A percentile compares a stretch with the other conserved stretches of the same genome.
Conservation (phyloP, 1,140 invertebrate species). For the Drosophila paulistorum region DNA sequence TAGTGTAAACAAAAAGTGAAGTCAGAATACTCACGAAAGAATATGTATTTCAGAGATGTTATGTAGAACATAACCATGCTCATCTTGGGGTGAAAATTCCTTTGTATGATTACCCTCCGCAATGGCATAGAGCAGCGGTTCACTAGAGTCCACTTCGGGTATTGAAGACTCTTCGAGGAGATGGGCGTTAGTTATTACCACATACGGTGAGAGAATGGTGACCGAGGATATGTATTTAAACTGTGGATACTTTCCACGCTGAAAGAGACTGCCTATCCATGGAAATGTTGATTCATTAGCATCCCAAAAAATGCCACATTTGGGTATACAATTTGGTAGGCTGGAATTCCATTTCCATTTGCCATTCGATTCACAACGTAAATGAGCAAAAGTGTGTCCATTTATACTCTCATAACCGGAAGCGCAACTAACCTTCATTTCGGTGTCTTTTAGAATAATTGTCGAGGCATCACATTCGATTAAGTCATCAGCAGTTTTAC, state of each 20-base stretch:
- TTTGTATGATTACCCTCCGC: background rate
- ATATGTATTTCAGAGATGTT: constrained; percentile 21
- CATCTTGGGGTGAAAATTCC: background rate
- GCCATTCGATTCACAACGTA: constrained; percentile 16
- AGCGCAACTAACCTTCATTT: constrained; percentile 36
- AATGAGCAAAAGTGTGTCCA: background rate
- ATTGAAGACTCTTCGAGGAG: background rate
- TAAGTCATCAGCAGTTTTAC: background rate
- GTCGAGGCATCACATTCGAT: background rate
- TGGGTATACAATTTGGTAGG: constrained; percentile 25
- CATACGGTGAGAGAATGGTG: constrained; percentile 51
- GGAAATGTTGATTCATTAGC: background rate
- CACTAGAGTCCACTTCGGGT: background rate
- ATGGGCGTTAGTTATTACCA: constrained; percentile 24
- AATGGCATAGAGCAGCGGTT: constrained; percentile 17
- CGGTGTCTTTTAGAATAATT: background rate
- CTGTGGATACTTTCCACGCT: background rate
- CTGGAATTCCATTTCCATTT: background rate
- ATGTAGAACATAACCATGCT: constrained; percentile 27
- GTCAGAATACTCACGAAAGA: constrained; percentile 15
- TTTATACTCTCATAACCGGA: constrained; percentile 15
- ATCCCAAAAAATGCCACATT: constrained; percentile 18
- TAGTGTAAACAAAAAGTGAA: background rate
- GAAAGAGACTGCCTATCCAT: constrained; percentile 52
- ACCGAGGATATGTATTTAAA: constrained; percentile 81